A percentile compares a stretch with the other conserved stretches of the same genome.
phyloP scores from a whole-genome alignment of 2,113 vertebrate genomes.

The Oryzias woworae region DNA sequence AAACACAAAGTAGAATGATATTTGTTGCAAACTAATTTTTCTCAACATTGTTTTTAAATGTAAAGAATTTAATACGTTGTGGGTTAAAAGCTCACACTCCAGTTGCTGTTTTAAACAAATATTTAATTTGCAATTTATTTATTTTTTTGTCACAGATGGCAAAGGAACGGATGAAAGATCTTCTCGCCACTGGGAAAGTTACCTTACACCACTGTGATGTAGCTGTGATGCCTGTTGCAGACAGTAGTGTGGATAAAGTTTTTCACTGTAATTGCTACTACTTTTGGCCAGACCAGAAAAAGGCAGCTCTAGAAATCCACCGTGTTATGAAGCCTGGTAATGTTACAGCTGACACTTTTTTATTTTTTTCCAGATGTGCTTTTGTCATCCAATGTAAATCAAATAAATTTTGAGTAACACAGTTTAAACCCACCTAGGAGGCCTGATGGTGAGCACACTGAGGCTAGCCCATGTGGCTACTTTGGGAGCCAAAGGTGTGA shows the following conservation, averaged over 20 bases:
- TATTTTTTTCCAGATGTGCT: not conserved
- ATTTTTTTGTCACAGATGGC: slow-evolving; percentile 41
- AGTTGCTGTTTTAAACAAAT: too few relatives aligned
- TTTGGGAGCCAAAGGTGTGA: slow-evolving; percentile 27
- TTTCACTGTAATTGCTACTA: slow-evolving; percentile 82
- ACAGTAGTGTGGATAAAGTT: slow-evolving; percentile 71
- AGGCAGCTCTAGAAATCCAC: slow-evolving; percentile 62
- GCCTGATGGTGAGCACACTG: slow-evolving; percentile 69
- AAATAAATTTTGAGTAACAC: not conserved
- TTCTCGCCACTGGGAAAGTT: slow-evolving; percentile 63
- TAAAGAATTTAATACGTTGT: too few relatives aligned
- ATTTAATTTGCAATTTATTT: not conserved
- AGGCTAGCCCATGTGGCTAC: slow-evolving; percentile 16
- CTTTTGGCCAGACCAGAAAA: slow-evolving; percentile 76
- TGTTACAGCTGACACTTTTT: not conserved
- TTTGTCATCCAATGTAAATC: not conserved
- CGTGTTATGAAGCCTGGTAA: slow-evolving; percentile 78
- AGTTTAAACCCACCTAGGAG: slow-evolving; percentile 44
- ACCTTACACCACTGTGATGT: slow-evolving; percentile 65
- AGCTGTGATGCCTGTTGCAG: slow-evolving; percentile 64
- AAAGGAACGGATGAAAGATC: slow-evolving; percentile 48
- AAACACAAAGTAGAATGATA: not conserved
- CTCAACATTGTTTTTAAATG: too few relatives aligned
- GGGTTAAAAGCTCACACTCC: too few relatives aligned
- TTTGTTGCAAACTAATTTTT: too few relatives aligned